phyloP scores from a whole-genome alignment of 2,888 invertebrate genomes.

The Chaetoderma sp. region DNA sequence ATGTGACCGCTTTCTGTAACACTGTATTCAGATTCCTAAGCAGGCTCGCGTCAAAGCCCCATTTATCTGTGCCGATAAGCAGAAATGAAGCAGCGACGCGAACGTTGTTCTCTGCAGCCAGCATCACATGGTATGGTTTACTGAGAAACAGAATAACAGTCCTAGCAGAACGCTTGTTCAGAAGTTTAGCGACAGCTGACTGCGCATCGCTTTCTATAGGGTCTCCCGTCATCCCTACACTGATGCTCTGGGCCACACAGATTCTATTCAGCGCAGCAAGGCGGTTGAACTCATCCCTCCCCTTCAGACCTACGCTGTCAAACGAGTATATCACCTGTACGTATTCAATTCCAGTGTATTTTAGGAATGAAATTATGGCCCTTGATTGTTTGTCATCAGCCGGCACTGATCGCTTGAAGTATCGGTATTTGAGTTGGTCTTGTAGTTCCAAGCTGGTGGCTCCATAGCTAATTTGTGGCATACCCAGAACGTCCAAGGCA shows the following conservation, averaged over 20 bases:
- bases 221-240: constrained; percentile 43
- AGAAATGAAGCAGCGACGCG: constrained; percentile 37
- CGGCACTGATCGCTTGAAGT: constrained; percentile 61
- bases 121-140: constrained; percentile 49
- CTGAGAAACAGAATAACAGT: constrained; percentile 57
- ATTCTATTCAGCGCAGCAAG: constrained; percentile 56
- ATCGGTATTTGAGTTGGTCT: constrained; percentile 48
- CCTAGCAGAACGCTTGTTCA: constrained; percentile 37
- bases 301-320: constrained; percentile 51
- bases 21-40: constrained; percentile 38
- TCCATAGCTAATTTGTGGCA: constrained; percentile 64
- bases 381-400: constrained; percentile 63
- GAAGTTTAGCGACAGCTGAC: constrained; percentile 35
- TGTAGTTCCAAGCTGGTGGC: constrained; percentile 53
- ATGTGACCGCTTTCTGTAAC: constrained; percentile 41
- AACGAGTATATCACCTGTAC: constrained; percentile 61
- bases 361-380: constrained; percentile 67
- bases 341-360: constrained; percentile 67
- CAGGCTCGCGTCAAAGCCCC: constrained; percentile 51
- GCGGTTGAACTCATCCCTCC: constrained; percentile 54
- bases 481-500: constrained; percentile 50
- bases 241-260: constrained; percentile 54
- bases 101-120: constrained; percentile 39
- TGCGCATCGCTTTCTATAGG: constrained; percentile 41
- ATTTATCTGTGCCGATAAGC: constrained; percentile 62